phyloP scores from a whole-genome alignment of 1,140 invertebrate species.

The Nephila pilipes region DNA sequence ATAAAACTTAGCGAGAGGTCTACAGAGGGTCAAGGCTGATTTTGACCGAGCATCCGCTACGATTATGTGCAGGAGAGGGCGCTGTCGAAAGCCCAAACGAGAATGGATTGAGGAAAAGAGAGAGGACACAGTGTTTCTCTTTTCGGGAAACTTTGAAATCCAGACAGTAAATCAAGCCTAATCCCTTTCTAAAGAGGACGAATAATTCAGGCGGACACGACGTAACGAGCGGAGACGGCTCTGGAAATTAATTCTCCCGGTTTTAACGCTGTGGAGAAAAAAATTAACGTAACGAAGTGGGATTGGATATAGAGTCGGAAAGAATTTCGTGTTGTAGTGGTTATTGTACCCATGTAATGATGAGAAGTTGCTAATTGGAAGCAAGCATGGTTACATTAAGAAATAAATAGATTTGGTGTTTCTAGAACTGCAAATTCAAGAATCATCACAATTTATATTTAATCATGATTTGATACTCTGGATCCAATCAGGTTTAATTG shows the following conservation, averaged over 20 bases:
- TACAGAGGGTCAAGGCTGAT: slow-evolving; percentile 53
- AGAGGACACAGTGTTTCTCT: not conserved
- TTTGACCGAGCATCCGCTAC: slow-evolving; percentile 20
- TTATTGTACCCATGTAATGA: no score
- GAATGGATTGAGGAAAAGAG: slow-evolving; percentile 61
- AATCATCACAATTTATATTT: no score
- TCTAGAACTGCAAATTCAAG: no score
- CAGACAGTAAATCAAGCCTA: slow-evolving; percentile 61
- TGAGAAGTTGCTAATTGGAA: no score
- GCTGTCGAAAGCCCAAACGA: slow-evolving; percentile 53
- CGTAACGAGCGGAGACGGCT: slow-evolving; percentile 25
- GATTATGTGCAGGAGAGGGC: slow-evolving; percentile 39
- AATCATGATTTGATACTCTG: no score
- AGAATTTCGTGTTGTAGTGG: no score
- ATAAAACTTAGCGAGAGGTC: slow-evolving; percentile 51
- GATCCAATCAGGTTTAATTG: no score
- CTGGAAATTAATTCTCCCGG: slow-evolving; percentile 51
- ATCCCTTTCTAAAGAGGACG: slow-evolving; percentile 57
- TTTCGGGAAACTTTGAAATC: slow-evolving; percentile 29
- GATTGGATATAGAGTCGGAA: not conserved
- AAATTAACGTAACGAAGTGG: not conserved
- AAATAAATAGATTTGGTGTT: no score
- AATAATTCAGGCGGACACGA: slow-evolving; percentile 40
- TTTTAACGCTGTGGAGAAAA: not conserved
- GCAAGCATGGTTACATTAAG: no score